These are phyloP conservation scores for Mormoops blainvillei DNA, from an alignment of 2,113 vertebrate species.

Conservation along the genomic window DNA sequence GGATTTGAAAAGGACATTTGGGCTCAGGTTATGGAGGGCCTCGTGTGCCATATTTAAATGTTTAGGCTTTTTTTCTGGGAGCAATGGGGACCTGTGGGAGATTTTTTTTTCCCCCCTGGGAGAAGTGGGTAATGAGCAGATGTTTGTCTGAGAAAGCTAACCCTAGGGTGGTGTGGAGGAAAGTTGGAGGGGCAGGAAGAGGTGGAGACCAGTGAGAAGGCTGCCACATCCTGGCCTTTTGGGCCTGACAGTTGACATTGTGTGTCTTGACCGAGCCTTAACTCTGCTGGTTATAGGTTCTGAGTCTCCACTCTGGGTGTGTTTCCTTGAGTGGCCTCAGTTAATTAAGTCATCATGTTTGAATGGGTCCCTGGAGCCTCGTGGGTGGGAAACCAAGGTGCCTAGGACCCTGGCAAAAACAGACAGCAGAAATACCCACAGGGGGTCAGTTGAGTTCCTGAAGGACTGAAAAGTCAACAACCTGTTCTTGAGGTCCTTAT, in stretches of 20 bases:
- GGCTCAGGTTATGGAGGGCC: neutral
- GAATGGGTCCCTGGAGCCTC: neutral
- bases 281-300: neutral
- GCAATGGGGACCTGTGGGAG: neutral
- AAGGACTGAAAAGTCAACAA: neutral
- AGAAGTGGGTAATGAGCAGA: neutral
- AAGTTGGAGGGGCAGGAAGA: neutral
- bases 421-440: fast-evolving
- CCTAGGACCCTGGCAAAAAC: neutral
- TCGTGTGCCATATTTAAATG: neutral
- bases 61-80: neutral
- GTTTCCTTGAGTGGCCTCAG: neutral
- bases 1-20: neutral
- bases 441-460: neutral
- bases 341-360: neutral
- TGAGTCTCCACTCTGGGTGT: neutral
- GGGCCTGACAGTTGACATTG: neutral
- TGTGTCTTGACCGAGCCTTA: neutral
- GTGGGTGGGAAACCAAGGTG: neutral
- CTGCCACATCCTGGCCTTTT: neutral
- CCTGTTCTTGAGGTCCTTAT: neutral
- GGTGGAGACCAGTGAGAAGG: neutral
- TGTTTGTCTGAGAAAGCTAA: neutral
- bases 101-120: neutral
- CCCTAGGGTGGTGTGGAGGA: neutral